Conservation (phyloP, 2,113 vertebrate species). For the Pao palembangensis region DNA sequence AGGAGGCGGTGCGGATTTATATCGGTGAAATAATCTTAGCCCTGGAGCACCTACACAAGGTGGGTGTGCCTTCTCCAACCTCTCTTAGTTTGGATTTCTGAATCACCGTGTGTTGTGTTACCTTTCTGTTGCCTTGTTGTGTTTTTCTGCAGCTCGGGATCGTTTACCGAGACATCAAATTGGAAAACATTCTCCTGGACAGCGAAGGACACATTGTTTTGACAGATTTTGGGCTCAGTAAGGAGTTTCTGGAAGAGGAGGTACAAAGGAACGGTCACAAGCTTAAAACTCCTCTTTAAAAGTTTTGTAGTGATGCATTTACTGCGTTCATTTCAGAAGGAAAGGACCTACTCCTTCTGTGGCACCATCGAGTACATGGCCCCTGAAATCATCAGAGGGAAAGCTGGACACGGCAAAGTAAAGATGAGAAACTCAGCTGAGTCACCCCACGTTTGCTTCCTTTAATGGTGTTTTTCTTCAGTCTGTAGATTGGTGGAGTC, state of each 20-base stretch:
- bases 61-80: slow-evolving; percentile 41
- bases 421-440: neutral
- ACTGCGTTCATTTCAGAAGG: slow-evolving; percentile 72
- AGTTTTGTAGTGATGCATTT: neutral
- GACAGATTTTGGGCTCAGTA: slow-evolving; percentile 92
- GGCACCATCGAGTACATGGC: slow-evolving; percentile 95
- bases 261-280: slow-evolving; percentile 48
- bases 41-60: slow-evolving; percentile 89
- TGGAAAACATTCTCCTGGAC: slow-evolving; percentile 91
- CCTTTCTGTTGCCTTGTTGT: slow-evolving; percentile 3
- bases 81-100: too few species aligned
- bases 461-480: slow-evolving; percentile 41
- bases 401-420: slow-evolving; percentile 88
- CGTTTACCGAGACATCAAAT: slow-evolving; percentile 88
- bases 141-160: slow-evolving; percentile 80
- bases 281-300: neutral
- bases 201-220: slow-evolving; percentile 87
- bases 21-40: slow-evolving; percentile 87
- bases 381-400: slow-evolving; percentile 88
- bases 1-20: slow-evolving; percentile 86
- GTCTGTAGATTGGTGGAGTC: slow-evolving; percentile 93
- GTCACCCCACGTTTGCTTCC: neutral
- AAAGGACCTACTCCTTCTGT: slow-evolving; percentile 90
- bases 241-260: slow-evolving; percentile 88
- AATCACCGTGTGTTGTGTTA: neutral